Evolutionary conservation across 2,888 invertebrate genomes (phyloP).

Genomic region (Torymus auratus): DNA sequence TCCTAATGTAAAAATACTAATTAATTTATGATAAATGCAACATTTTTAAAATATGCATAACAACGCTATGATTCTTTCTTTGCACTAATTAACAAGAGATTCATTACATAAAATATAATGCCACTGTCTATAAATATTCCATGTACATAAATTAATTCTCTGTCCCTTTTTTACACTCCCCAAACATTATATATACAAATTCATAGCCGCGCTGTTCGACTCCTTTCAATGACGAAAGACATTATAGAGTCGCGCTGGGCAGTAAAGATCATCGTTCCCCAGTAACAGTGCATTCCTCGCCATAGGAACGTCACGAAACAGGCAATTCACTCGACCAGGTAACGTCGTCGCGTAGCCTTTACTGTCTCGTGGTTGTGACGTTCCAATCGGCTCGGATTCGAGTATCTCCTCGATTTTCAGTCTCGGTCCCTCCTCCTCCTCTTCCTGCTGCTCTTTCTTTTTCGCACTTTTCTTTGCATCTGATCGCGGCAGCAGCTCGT

Average conservation of each 20-base stretch:
- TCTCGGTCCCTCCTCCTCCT: neutral
- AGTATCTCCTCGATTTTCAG: slow-evolving; percentile 38
- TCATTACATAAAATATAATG: too few species aligned
- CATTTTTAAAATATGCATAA: too few species aligned
- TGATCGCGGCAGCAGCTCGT: slow-evolving; percentile 62
- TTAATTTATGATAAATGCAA: too few species aligned
- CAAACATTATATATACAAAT: too few species aligned
- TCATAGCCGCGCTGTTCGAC: neutral
- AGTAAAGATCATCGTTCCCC: slow-evolving; percentile 29
- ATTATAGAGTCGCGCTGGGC: neutral
- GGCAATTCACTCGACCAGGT: slow-evolving; percentile 7
- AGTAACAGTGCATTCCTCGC: slow-evolving; percentile 15
- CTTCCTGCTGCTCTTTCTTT: neutral
- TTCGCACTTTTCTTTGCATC: neutral
- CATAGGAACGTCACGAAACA: slow-evolving; percentile 1
- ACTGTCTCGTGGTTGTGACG: neutral
- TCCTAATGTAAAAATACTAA: too few species aligned
- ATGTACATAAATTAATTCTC: too few species aligned
- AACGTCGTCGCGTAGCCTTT: neutral
- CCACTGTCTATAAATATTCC: too few species aligned
- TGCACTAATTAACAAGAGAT: too few species aligned
- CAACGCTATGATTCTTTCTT: too few species aligned
- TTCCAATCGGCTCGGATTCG: neutral
- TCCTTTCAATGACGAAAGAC: neutral
- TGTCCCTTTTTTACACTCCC: too few species aligned